Evolutionary conservation across 2,113 vertebrate species (phyloP), one percentile per base, ranked within the genome.

Genomic region (Nerophis ophidion): DNA sequence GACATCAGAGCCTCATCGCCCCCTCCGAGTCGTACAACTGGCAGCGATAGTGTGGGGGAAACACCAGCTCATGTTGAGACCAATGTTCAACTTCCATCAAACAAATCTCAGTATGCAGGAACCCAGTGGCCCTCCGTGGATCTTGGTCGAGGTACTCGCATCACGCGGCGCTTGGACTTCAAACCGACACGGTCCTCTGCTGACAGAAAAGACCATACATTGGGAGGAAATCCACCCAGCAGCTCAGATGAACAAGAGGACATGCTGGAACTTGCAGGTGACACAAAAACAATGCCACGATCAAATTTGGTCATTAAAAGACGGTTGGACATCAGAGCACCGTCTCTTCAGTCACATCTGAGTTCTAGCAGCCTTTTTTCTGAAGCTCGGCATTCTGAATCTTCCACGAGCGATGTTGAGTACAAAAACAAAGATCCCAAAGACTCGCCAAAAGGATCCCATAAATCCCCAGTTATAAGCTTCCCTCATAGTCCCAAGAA

Each of bases 401-500:
- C 50, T 45, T 70, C 65, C 7, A 65, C 12, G 11, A 76, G 63
- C 55, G 65, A 79, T 8, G 75, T 63, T 61, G 77, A 83, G 5
- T 65, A 78, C 44, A 77, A 81, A 16, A 71, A 67, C 13, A 57
- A 4, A 59, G 19, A 65, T 44, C 50, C 65, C 7, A 63, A 66
- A 35, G 17, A 67, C 33, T 55, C 65, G 62, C 17, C 53, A 19
- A 46, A 56, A 19, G 4, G 7, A 6, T 53, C 48, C 33, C n/a
- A 53, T 4, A 61, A 60, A 40, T 36, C 19, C n/a, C 62, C 62
- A 45, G 0, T 57, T 33, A 61, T 61, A 4, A 57, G 17, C 33
- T 45, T 47, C 48, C 16, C 59, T 61, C 56, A 2, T 7, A 71
- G 10, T 62, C 60, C 64, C 68, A 71, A 72, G 36, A 70, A 57